Percentiles rank a stretch among this genome's conserved stretches.
Conservation (phyloP, 2,888 invertebrate genomes). For the Drosophila pseudotakahashii region DNA sequence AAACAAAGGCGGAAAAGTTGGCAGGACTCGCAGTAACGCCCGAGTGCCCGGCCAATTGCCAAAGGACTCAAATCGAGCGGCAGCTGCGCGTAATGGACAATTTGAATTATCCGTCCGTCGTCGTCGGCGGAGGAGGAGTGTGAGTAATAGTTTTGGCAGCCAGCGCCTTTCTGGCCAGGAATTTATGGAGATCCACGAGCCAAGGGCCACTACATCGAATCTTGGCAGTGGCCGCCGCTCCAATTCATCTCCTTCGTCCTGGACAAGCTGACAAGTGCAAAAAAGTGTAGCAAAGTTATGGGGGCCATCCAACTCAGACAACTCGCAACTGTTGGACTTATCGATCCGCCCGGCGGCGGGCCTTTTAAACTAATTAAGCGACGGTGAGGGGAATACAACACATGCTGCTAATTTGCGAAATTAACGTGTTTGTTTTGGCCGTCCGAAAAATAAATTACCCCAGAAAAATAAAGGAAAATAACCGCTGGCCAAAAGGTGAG, state of each 20-base stretch:
- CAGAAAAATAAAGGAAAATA: constrained; percentile 5
- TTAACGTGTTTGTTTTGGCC: constrained; percentile 74
- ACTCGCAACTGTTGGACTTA: constrained; percentile 69
- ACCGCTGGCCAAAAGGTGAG: constrained; percentile 34
- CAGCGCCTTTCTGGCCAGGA: constrained; percentile 52
- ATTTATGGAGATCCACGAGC: constrained; percentile 69
- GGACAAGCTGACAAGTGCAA: constrained; percentile 68
- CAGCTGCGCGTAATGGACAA: constrained; percentile 79
- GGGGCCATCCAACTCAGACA: constrained; percentile 42
- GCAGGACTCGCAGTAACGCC: constrained; percentile 45
- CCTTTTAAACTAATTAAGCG: constrained; percentile 78
- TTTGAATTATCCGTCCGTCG: constrained; percentile 70
- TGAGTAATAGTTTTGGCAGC: constrained; percentile 79
- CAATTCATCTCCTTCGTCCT: constrained; percentile 63
- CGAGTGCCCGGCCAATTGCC: constrained; percentile 37
- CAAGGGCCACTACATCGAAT: constrained; percentile 69
- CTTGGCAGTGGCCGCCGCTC: constrained; percentile 52
- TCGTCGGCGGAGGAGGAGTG: constrained; percentile 56
- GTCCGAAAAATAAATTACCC: constrained; percentile 62
- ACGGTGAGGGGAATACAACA: constrained; percentile 30
- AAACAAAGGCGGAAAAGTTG: constrained; percentile 59
- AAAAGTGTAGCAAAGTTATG: constrained; percentile 50
- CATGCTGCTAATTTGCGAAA: constrained; percentile 56
- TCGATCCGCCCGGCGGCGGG: constrained; percentile 33
- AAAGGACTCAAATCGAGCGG: constrained; percentile 70